These are phyloP conservation scores for Dioctria linearis DNA, from an alignment of 2,888 invertebrate species.

Conservation along the genomic window DNA sequence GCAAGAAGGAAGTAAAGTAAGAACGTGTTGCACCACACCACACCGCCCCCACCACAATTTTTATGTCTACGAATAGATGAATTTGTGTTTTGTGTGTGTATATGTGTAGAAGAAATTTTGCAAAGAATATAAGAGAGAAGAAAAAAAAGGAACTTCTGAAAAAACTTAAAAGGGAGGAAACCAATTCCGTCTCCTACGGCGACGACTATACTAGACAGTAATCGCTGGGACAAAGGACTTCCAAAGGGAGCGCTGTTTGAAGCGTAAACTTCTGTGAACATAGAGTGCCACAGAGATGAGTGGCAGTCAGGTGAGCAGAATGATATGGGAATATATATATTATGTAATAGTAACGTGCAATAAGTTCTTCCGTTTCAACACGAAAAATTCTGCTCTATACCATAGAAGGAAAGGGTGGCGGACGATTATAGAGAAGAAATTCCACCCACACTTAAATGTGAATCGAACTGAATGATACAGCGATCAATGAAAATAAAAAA, in stretches of 20 bases:
- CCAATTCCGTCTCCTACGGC: slow-evolving; percentile 9
- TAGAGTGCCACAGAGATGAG: slow-evolving; percentile 4
- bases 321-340: neutral
- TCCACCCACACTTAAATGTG: slow-evolving; percentile 20
- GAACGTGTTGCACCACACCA: slow-evolving; percentile 26
- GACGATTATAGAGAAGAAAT: too few relatives aligned
- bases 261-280: slow-evolving; percentile 12
- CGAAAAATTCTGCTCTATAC: neutral
- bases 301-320: slow-evolving; percentile 37
- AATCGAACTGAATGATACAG: slow-evolving; percentile 38
- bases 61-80: too few relatives aligned
- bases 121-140: neutral
- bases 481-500: slow-evolving; percentile 34
- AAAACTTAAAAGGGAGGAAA: slow-evolving; percentile 16
- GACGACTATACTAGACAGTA: slow-evolving; percentile 44
- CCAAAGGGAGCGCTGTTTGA: neutral
- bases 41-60: neutral
- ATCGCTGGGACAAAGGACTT: slow-evolving; percentile 30
- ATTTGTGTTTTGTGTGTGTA: too few relatives aligned
- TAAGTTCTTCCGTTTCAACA: slow-evolving; percentile 17
- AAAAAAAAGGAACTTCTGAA: slow-evolving; percentile 6
- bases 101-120: too few relatives aligned
- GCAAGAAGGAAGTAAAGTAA: slow-evolving; percentile 5
- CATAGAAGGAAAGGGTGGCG: neutral
- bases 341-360: slow-evolving; percentile 17